Evolutionary conservation across 1,140 invertebrate genomes (phyloP), one percentile per base, ranked within the genome.

Genomic region (Drosophila lacertosa): DNA sequence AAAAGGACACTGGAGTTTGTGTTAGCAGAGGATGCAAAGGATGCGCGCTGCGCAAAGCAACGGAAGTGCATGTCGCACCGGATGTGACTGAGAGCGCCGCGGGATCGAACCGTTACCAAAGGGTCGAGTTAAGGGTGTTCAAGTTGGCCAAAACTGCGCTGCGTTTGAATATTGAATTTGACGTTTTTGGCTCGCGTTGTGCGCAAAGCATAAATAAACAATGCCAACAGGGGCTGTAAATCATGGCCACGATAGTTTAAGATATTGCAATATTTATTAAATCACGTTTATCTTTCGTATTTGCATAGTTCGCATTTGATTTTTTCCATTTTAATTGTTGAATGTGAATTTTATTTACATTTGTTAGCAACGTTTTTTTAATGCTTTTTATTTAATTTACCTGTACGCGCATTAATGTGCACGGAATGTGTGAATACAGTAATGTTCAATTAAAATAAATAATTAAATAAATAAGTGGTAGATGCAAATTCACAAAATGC

Each of bases 1-100:
- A 74, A 86, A 80, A 81, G 50, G 77, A 74, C 65, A 77, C 63
- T 81, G 55, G 47, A 51, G 66, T 44, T 60, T 62, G 66, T 39
- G 51, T 35, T 57, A 29, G 51, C 51, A 18, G 53, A 55, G 54
- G 71, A 67, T 64, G 58, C 67, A 53, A 73, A 69, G 58, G 58
- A 64, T 67, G 63, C 73, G 68, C 32, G 65, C 50, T 16, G 37
- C 74, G 81, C 77, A 82, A 71, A 77, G 69, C 74, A 71, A 58
- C 82, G 82, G 82, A 86, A 86, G 83, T 86, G 82, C 83, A 86
- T 82, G 82, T 75, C 82, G 82, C 82, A 82, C 58, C 74, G 82
- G 82, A 84, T 58, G 74, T 67, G 47, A 67, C 58, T 42, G 47
- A 58, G 45, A 32, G 39, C 59, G 62, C 64, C 54, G 33, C n/a